Evolutionary conservation across 2,797 vertebrate species (phyloP), one percentile per base, ranked within the genome.

Genomic region (Girardinus metallicus): DNA sequence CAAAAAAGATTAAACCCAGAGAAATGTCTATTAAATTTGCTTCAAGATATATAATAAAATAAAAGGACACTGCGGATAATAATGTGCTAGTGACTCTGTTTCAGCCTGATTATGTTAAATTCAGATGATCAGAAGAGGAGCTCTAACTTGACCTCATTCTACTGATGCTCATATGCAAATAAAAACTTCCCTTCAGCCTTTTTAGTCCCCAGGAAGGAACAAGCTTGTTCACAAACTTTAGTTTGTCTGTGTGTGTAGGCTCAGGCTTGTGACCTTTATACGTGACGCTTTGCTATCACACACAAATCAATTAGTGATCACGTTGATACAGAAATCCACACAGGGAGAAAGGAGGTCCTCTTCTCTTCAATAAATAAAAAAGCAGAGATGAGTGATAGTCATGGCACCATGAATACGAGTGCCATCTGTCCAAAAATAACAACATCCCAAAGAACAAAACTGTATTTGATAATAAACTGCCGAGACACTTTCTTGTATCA

Each of bases 301-400:
- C 87, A 88, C 84, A 29, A 79, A 66, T 78, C 60, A 85, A 60
- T 71, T 26, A 89, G 88, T 86, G 84, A 89, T 88, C 79, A 77
- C 83, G 86, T 91, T 87, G 90, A 87, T 86, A 84, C 89, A 87
- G 81, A 81, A 92, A 90, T 80, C 79, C 55, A 3, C 88, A 81
- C 66, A 88, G 84, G 73, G 83, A 79, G 68, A 82, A 81, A 85
- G 73, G 75, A 83, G 57, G 34, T 76, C 83, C 66, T 73, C 75
- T 77, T 82, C 76, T 72, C 76, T 71, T 57, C 73, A 86, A 77
- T 81, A 47, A 47, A 16, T 0, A 15, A 15, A 16, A 2, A 9
- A 51, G 16, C 46, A 5, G 49, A 79, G 23, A 79, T 74, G 81
- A 82, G 34, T 47, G 78, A 88, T 86, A 80, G 83, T 87, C 51